phyloP scores from a whole-genome alignment of 2,797 vertebrate genomes.

The Heteromormyrus szaboi region DNA sequence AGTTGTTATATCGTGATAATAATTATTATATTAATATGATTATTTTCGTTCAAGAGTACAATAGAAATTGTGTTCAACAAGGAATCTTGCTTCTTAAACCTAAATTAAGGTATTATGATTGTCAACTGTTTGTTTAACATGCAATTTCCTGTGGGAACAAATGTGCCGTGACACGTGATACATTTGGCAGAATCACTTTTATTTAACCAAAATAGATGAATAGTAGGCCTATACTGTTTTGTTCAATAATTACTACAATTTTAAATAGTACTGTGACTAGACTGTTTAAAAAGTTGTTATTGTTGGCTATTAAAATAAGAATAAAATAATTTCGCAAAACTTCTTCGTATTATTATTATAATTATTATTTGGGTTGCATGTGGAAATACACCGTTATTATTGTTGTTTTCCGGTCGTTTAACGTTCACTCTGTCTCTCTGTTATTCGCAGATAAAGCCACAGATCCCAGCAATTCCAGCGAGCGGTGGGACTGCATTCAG shows the following conservation, averaged over 20 bases:
- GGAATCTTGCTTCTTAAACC: not conserved
- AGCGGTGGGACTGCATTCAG: slow-evolving; percentile 79
- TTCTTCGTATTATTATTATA: not conserved
- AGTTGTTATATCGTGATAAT: not conserved
- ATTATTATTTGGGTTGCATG: not conserved
- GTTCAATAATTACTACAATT: not conserved
- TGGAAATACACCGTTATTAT: not conserved
- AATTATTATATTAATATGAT: not conserved
- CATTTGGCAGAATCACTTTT: not conserved
- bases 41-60: not conserved
- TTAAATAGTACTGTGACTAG: not conserved
- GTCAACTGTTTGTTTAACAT: not conserved
- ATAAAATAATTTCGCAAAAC: not conserved
- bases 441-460: slow-evolving; percentile 70
- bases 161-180: not conserved
- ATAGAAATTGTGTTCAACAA: not conserved
- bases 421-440: not conserved
- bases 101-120: not conserved
- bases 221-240: not conserved
- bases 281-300: not conserved
- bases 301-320: not conserved
- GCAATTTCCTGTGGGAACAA: not conserved
- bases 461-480: slow-evolving; percentile 61
- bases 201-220: not conserved
- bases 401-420: not conserved